Conservation (phyloP, 2,888 invertebrate genomes). For the Ctenicera cuprea region DNA sequence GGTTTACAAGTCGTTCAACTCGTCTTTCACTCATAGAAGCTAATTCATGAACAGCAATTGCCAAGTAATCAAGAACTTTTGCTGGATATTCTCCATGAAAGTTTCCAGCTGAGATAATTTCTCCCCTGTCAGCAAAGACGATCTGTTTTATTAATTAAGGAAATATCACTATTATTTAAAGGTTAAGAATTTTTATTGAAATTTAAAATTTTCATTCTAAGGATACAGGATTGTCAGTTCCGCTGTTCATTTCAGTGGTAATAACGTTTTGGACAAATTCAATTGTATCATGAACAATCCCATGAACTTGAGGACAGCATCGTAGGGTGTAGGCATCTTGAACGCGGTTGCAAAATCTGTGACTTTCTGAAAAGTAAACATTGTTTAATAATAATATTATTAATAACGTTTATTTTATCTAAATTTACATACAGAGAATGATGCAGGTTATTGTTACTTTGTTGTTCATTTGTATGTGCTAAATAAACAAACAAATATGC, state of each 20-base stretch:
- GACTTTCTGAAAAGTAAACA: slow-evolving; percentile 73
- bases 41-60: slow-evolving; percentile 79
- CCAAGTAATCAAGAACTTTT: slow-evolving; percentile 79
- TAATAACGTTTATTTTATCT: too few species aligned
- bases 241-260: slow-evolving; percentile 79
- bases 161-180: too few species aligned
- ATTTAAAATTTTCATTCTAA: slow-evolving; percentile 37
- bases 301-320: slow-evolving; percentile 81
- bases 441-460: too few species aligned
- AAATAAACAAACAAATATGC: too few species aligned
- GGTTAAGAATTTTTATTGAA: too few species aligned
- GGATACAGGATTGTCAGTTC: slow-evolving; percentile 80
- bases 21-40: slow-evolving; percentile 81
- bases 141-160: slow-evolving; percentile 65
- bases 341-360: slow-evolving; percentile 78
- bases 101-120: slow-evolving; percentile 81
- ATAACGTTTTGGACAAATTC: slow-evolving; percentile 77
- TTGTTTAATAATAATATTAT: not conserved
- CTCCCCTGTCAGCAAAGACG: slow-evolving; percentile 75
- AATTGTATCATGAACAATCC: slow-evolving; percentile 80
- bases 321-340: slow-evolving; percentile 82
- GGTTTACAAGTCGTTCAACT: slow-evolving; percentile 79
- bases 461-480: too few species aligned
- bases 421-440: too few species aligned
- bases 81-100: slow-evolving; percentile 84